These are phyloP conservation scores for Hirtodrosophila alboralis DNA, from an alignment of 2,888 invertebrate genomes.

Conservation along the genomic window DNA sequence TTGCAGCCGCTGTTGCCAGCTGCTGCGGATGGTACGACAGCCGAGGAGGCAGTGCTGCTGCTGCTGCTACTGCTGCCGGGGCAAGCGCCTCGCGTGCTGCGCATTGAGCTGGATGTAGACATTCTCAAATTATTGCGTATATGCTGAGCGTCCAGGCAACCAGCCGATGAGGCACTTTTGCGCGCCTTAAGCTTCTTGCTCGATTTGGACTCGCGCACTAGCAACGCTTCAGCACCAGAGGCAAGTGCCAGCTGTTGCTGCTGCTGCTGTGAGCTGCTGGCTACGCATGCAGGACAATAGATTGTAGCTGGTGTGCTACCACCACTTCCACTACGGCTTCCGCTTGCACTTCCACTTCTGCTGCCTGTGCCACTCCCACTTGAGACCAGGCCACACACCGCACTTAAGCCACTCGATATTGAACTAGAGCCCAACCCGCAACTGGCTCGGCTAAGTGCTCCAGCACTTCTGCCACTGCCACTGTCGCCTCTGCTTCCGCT, in stretches of 20 bases:
- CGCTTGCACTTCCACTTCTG: slow-evolving; percentile 26
- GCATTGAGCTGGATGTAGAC: slow-evolving; percentile 71
- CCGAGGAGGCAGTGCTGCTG: slow-evolving; percentile 30
- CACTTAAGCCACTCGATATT: slow-evolving; percentile 58
- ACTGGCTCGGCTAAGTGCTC: slow-evolving; percentile 49
- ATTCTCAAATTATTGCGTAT: slow-evolving; percentile 65
- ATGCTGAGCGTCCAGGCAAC: slow-evolving; percentile 65
- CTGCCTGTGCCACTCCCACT: slow-evolving; percentile 34
- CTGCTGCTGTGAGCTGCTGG: slow-evolving; percentile 39
- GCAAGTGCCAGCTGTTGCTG: slow-evolving; percentile 15
- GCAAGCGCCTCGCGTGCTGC: slow-evolving; percentile 45
- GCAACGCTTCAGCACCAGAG: slow-evolving; percentile 39
- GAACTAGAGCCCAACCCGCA: slow-evolving; percentile 58
- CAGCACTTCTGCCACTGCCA: slow-evolving; percentile 29
- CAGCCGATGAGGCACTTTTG: slow-evolving; percentile 63
- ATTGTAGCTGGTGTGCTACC: slow-evolving; percentile 60
- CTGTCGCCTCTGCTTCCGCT: slow-evolving; percentile 44
- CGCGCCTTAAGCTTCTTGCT: slow-evolving; percentile 53
- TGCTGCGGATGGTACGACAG: slow-evolving; percentile 12
- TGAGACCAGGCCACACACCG: slow-evolving; percentile 50
- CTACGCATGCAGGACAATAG: slow-evolving; percentile 68
- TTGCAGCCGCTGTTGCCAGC: slow-evolving; percentile 19
- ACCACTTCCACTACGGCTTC: slow-evolving; percentile 36
- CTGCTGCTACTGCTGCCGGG: slow-evolving; percentile 22
- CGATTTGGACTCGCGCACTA: slow-evolving; percentile 50